A percentile compares a stretch with the other conserved stretches of the same genome.
Conservation (phyloP, 1,140 invertebrate genomes). For the Zaprionus camerounensis region DNA sequence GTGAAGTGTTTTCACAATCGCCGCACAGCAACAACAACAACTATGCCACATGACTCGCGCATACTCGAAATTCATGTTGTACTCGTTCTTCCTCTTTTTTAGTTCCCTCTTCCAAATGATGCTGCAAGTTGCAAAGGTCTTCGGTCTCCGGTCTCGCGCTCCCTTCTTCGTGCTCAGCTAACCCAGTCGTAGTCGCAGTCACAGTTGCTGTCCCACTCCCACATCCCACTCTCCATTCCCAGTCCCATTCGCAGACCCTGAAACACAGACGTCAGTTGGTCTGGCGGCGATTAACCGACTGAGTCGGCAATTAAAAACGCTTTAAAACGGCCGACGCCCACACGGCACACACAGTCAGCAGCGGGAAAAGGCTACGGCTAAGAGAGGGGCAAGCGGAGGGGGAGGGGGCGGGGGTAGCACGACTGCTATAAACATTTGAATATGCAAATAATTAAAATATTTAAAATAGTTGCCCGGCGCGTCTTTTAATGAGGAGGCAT, state of each 20-base stretch:
- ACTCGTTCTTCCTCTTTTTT: conserved; percentile 24
- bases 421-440: conserved; percentile 54
- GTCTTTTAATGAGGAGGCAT: conserved; percentile 64
- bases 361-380: neutral
- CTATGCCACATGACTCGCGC: conserved; percentile 36
- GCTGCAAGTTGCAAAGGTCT: conserved; percentile 51
- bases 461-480: conserved; percentile 69
- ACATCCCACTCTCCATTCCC: neutral
- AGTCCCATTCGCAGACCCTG: neutral
- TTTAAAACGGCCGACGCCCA: conserved; percentile 56
- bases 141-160: neutral
- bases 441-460: conserved; percentile 75
- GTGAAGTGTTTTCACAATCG: conserved; percentile 67
- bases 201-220: neutral
- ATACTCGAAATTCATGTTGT: conserved; percentile 37
- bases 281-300: conserved; percentile 51
- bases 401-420: neutral
- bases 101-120: conserved; percentile 40
- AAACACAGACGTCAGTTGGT: conserved; percentile 61
- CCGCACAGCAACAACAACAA: conserved; percentile 10
- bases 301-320: conserved; percentile 67
- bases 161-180: neutral
- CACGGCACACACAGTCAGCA: conserved; percentile 8
- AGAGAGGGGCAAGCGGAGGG: neutral
- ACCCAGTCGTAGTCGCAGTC: neutral